Evolutionary conservation across 2,113 vertebrate genomes (phyloP), one percentile per base, ranked within the genome.

Genomic region (Butastur rufipennis): DNA sequence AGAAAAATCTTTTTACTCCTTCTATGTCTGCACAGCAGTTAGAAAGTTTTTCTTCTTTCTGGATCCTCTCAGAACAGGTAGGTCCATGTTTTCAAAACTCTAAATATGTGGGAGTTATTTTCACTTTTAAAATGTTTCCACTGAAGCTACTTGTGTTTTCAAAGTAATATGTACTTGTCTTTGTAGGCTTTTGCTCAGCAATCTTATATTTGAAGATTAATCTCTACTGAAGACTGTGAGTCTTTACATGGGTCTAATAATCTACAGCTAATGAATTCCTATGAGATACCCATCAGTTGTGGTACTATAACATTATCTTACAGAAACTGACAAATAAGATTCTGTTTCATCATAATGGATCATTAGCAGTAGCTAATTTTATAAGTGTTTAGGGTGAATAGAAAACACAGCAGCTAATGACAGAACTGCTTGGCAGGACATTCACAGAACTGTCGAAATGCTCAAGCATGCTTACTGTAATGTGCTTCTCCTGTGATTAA

Each of bases 11-110:
- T 99, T 99, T 98, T 99, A 99, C 65, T 99, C 99, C 3, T 99
- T 99, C 94, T 99, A 99, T 72, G 99, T 99, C 88, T 99, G 99
- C 97, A 99, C 99, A 20, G 99, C 99, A 29, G 99, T 99, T 84
- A 99, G 99, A 77, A 99, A 99, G 92, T 99, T 99, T 94, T 99
- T 99, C 94, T 99, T 99, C 96, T 99, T 99, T 96, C 98, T 99
- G 67, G 99, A 99, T 97, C 99, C 99, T 52, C 98, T 99, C 53
- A 98, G 99, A 97, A 99, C 99, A 92, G 99, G 99, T 99, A 97
- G 59, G 81, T 84, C 38, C 56, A 20, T 87, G 31, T 92, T 52
- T 93, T 22, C 16, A 93, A 66, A 81, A 47, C 63, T 40, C 58
- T 89, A 79, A 63, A 67, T 63, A 43, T 27, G 9, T 62, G 56